Percentiles rank a stretch among this genome's conserved stretches.
phyloP scores from a whole-genome alignment of 2,888 invertebrate species.

The Hermaeophaga mercurialis region DNA sequence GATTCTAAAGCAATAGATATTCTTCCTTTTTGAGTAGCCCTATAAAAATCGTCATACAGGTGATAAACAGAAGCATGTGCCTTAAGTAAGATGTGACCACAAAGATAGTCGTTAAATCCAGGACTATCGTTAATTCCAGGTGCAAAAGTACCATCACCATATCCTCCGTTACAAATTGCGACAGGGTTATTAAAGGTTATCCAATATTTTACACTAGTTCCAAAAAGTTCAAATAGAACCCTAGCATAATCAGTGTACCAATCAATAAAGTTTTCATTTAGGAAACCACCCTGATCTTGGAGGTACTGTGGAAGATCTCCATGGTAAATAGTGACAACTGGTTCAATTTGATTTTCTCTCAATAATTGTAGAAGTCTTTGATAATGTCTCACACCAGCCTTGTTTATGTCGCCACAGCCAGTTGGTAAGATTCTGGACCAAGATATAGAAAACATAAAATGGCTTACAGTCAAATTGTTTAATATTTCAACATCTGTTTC shows the following conservation, averaged over 20 bases:
- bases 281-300: constrained; percentile 21
- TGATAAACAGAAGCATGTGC: constrained; percentile 21
- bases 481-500: constrained; percentile 14
- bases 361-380: neutral
- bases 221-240: constrained; percentile 19
- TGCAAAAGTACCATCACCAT: constrained; percentile 15
- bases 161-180: constrained; percentile 16
- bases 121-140: constrained; percentile 12
- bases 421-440: constrained; percentile 6
- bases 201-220: constrained; percentile 21
- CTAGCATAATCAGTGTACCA: constrained; percentile 20
- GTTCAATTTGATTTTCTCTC: constrained; percentile 20
- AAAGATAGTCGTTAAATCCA: constrained; percentile 18
- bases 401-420: neutral
- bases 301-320: constrained; percentile 23
- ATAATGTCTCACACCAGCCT: neutral
- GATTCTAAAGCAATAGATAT: constrained; percentile 61
- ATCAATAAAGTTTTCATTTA: neutral
- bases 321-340: constrained; percentile 21
- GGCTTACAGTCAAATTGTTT: constrained; percentile 6
- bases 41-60: constrained; percentile 16
- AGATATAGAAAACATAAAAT: constrained; percentile 14
- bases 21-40: constrained; percentile 15
- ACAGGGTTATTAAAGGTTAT: constrained; percentile 19
- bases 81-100: constrained; percentile 13